phyloP scores from a whole-genome alignment of 2,113 vertebrate species.

The Tyrannus savana region DNA sequence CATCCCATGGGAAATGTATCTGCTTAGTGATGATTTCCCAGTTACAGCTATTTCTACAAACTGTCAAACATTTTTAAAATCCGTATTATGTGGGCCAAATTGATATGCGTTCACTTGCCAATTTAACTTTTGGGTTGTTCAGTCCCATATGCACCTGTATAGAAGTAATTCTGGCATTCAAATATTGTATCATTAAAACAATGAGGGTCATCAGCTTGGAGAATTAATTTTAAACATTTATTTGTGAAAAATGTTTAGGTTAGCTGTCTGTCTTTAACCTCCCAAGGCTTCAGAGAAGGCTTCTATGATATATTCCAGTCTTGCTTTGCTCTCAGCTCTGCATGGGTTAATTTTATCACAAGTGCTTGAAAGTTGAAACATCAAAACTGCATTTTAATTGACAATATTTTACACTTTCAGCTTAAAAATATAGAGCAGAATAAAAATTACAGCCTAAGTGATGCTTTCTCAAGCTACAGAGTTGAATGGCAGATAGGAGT shows the following conservation, averaged over 20 bases:
- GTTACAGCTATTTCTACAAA: constrained; percentile 33
- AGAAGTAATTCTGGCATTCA: neutral
- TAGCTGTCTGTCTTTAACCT: neutral
- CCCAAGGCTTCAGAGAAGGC: neutral
- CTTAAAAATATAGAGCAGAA: neutral
- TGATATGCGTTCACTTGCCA: neutral
- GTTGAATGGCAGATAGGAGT: neutral
- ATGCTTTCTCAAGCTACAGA: neutral
- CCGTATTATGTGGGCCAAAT: neutral
- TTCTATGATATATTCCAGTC: neutral
- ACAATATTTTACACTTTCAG: neutral
- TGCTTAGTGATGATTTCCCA: neutral
- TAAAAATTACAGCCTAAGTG: neutral
- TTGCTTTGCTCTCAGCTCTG: neutral
- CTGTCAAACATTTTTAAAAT: neutral
- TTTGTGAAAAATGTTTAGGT: neutral
- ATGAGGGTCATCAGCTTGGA: neutral
- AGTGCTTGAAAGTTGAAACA: neutral
- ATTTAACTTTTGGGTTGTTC: neutral
- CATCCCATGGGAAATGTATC: neutral
- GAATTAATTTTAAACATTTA: neutral
- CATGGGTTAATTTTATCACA: constrained; percentile 9
- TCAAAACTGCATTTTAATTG: neutral
- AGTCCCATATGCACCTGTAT: neutral
- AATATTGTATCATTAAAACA: neutral